Base-by-base conservation (phyloP, 2,113 vertebrate genomes). In the Ciconia boyciana region DNA sequence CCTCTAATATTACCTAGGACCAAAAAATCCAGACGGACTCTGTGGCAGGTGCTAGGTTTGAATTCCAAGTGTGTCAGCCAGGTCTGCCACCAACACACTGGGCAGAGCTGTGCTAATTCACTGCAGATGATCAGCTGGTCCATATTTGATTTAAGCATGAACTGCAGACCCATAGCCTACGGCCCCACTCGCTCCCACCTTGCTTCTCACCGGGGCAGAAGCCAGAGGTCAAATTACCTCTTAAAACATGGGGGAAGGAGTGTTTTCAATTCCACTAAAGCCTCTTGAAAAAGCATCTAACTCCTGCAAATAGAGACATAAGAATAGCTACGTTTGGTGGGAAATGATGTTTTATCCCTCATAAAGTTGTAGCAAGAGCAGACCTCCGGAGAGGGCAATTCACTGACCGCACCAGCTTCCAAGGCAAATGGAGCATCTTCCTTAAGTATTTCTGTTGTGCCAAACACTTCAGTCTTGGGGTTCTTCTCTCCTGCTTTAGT, bases 291-390 rank as follows among this genome's bases (percentile, higher is more conserved):
- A 92, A 65, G 10, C 49, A 6, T 24, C 21, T 11, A 34, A 69
- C 9, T 82, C 31, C 32, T 43, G 10, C 41, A 70, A 70, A 55
- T 0, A 28, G 77, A 94, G 25, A 48, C 0, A 0, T 25, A 20
- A 60, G 43, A 78, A 44, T 2, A 64, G 19, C 44, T 31, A 54
- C 6, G 10, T 60, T 68, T 87, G 66, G n/a, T 44, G 34, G 49
- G 34, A 94, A 84, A 94, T 24, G 2, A 8, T 49, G 25, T 18
- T 75, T 82, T 52, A 43, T 77, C 15, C 18, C 31, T 91, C 44
- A n/a, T 15, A 32, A 83, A 74, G 25, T 2, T 31, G 29, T 20
- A 66, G 85, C 19, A 83, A 77, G 54, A 83, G 49, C 22, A 91
- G 75, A 39, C 4, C 34, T 81, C 31, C 0, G 0, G 44, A 57